phyloP scores from a whole-genome alignment of 2,113 vertebrate species.

The Chunga burmeisteri region DNA sequence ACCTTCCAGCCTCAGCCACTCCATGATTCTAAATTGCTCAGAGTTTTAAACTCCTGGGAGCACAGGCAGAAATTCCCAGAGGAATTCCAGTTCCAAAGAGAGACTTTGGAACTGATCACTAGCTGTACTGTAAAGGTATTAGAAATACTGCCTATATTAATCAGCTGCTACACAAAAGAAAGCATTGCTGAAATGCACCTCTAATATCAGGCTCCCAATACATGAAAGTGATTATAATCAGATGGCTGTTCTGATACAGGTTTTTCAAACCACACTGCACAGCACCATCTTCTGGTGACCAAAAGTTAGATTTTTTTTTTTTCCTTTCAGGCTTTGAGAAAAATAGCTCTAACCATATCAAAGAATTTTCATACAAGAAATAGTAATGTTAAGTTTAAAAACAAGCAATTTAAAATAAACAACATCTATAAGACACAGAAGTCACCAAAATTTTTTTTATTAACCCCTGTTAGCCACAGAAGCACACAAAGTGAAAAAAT shows the following conservation, averaged over 20 bases:
- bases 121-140: neutral
- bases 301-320: neutral
- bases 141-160: neutral
- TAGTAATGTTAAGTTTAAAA: neutral
- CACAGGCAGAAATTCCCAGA: neutral
- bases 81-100: neutral
- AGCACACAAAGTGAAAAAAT: neutral
- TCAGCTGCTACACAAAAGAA: neutral
- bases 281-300: slow-evolving; percentile 72
- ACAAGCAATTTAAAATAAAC: neutral
- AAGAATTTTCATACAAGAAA: neutral
- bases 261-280: slow-evolving; percentile 31
- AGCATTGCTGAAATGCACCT: neutral
- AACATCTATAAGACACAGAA: neutral
- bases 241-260: neutral
- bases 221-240: neutral
- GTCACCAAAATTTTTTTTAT: fast-evolving
- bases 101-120: neutral
- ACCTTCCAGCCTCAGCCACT: neutral
- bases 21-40: neutral
- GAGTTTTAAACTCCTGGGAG: neutral
- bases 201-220: neutral
- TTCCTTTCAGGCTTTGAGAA: neutral
- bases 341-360: neutral
- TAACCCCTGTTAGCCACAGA: neutral